A percentile compares a stretch with the other conserved stretches of the same genome.
Conservation (phyloP, 1,140 invertebrate species). For the Magallana angulata region DNA sequence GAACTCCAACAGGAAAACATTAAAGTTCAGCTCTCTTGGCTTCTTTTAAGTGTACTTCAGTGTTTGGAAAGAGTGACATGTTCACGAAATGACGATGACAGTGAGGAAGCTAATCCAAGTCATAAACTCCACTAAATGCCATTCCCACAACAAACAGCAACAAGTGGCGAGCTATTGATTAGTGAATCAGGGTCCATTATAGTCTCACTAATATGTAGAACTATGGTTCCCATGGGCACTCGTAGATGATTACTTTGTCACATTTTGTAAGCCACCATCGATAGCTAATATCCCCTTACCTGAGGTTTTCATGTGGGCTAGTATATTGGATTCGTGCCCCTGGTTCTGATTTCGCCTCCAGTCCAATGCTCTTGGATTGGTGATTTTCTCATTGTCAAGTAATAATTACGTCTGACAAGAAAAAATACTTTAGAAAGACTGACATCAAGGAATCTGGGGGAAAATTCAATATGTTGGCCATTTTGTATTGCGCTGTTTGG, state of each 20-base stretch:
- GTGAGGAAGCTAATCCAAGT: not conserved
- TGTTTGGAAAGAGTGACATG: too few species aligned
- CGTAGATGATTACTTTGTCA: not conserved
- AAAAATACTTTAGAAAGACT: not conserved
- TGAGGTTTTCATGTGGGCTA: not conserved
- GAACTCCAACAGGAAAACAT: too few species aligned
- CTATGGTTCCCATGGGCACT: slow-evolving; percentile 6
- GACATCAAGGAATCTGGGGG: not conserved
- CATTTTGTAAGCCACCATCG: not conserved
- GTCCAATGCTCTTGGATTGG: not conserved
- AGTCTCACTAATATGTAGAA: not conserved
- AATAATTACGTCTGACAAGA: not conserved
- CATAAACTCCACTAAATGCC: not conserved
- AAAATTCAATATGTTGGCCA: not conserved
- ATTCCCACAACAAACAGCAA: not conserved
- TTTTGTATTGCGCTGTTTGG: not conserved
- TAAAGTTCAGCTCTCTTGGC: too few species aligned
- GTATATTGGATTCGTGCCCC: not conserved
- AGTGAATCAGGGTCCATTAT: not conserved
- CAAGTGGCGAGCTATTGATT: slow-evolving; percentile 15
- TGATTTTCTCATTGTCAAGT: not conserved
- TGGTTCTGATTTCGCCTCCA: not conserved
- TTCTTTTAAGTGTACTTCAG: too few species aligned
- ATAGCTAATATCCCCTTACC: not conserved
- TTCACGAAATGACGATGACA: not conserved